Conservation (phyloP, 1,140 invertebrate genomes). For the Bombus sylvicola region DNA sequence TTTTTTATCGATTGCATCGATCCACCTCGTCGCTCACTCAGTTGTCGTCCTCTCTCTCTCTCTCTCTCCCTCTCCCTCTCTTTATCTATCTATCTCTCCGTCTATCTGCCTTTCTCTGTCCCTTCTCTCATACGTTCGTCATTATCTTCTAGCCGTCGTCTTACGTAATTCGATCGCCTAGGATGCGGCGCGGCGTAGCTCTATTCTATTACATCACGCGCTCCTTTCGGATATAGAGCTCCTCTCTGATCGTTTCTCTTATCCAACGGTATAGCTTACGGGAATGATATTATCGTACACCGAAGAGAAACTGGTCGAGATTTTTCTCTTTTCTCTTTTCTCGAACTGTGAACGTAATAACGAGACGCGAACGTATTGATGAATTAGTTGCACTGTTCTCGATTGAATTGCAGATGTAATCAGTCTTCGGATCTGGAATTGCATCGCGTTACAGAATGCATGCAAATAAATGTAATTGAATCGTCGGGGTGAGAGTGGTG, state of each 20-base stretch:
- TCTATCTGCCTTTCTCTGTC: not conserved
- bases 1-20: conserved; percentile 32
- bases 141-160: conserved; percentile 37
- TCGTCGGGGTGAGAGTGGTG: not conserved
- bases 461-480: conserved; percentile 14
- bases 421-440: not conserved
- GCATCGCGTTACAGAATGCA: conserved; percentile 7
- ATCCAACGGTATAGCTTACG: not conserved
- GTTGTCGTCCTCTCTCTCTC: not conserved
- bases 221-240: conserved; percentile 3
- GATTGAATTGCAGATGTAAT: conserved; percentile 41
- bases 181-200: not conserved
- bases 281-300: not conserved
- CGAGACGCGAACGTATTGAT: not conserved
- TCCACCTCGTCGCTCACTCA: conserved; percentile 15
- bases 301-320: not conserved
- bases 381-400: not conserved
- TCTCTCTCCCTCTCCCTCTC: not conserved
- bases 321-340: not conserved
- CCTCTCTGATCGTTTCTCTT: not conserved
- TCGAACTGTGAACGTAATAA: not conserved
- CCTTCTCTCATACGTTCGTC: conserved; percentile 48
- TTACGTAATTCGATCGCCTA: conserved; percentile 39
- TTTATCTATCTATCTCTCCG: not conserved
- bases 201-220: conserved; percentile 21